Percentiles rank a stretch among this genome's conserved stretches.
Conservation (phyloP, 2,797 vertebrate genomes). For the Coregonus suidteri region DNA sequence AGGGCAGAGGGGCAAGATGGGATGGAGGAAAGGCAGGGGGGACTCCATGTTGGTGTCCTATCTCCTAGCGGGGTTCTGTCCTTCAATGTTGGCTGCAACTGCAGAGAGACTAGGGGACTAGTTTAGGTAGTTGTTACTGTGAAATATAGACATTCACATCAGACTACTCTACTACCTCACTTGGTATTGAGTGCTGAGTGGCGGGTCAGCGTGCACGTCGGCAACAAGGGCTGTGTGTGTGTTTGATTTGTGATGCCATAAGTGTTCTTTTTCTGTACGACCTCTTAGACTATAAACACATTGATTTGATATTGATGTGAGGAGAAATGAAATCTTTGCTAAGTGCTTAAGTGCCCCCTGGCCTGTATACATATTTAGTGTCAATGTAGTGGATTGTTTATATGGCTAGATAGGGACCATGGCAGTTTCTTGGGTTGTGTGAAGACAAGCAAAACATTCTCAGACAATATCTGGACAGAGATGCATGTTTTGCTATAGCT, state of each 20-base stretch:
- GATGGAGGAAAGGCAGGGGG: not conserved
- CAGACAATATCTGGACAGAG: too few species aligned
- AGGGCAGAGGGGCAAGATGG: not conserved
- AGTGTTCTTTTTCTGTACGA: conserved; percentile 11
- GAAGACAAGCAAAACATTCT: not conserved
- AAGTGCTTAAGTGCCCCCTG: conserved; percentile 10
- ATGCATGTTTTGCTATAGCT: not conserved
- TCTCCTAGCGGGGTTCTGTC: not conserved
- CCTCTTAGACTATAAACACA: conserved; percentile 35
- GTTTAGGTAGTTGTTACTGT: not conserved
- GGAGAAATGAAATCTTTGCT: not conserved
- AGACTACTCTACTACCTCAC: not conserved
- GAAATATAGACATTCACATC: not conserved
- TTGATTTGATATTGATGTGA: conserved; percentile 47
- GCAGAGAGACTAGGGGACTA: not conserved
- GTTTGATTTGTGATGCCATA: conserved; percentile 26
- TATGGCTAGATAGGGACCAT: not conserved
- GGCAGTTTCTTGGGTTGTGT: not conserved
- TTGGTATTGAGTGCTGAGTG: conserved; percentile 11
- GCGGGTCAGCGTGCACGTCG: not conserved
- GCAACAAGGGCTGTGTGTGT: not conserved
- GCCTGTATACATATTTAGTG: not conserved
- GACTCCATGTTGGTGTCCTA: not conserved
- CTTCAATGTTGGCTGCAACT: not conserved
- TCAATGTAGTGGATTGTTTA: conserved; percentile 2